phyloP scores from a whole-genome alignment of 2,888 invertebrate genomes.

The Dryomyza anilis region DNA sequence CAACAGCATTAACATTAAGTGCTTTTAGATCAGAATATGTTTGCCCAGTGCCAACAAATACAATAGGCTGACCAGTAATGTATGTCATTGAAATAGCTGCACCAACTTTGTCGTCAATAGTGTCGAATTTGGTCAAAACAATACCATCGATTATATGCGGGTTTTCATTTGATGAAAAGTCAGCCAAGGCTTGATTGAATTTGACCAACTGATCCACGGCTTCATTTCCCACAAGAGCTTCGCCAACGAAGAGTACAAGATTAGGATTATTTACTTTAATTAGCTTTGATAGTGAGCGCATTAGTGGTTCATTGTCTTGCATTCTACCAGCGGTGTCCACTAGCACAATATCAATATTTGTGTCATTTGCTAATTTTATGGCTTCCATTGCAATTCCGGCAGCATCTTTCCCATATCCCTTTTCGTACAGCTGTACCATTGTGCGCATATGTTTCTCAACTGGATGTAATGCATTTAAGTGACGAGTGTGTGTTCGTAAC shows the following conservation, averaged over 20 bases:
- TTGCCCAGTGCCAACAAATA: constrained; percentile 93
- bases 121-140: constrained; percentile 99
- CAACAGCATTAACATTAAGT: constrained; percentile 94
- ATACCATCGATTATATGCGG: constrained; percentile 98
- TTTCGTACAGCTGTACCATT: constrained; percentile 96
- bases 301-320: constrained; percentile 99
- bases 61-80: constrained; percentile 98
- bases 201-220: constrained; percentile 99
- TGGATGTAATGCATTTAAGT: constrained; percentile 93
- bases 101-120: constrained; percentile 98
- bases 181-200: constrained; percentile 97
- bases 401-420: constrained; percentile 97
- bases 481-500: constrained; percentile 89
- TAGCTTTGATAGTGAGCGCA: constrained; percentile 96
- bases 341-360: constrained; percentile 87
- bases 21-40: constrained; percentile 98
- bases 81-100: constrained; percentile 99
- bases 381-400: constrained; percentile 99
- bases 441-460: constrained; percentile 70
- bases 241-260: constrained; percentile 98
- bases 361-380: constrained; percentile 84
- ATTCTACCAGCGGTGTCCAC: constrained; percentile 99
- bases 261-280: constrained; percentile 98
- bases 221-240: constrained; percentile 99
- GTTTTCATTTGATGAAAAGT: constrained; percentile 77